Evolutionary conservation across 2,113 vertebrate species (phyloP).

Genomic region (Colius striatus): DNA sequence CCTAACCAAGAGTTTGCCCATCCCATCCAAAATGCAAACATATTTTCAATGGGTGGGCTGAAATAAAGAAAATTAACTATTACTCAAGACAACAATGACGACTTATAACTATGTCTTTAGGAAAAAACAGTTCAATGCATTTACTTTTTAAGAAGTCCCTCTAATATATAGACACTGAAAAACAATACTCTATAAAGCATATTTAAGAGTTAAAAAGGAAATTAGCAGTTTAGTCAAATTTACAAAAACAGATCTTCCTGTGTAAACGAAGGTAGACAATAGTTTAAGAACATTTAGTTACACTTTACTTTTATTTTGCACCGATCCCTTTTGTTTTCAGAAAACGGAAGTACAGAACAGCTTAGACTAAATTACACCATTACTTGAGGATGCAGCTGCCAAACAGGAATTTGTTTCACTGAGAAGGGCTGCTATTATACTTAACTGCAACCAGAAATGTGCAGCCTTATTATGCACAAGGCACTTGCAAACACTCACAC

Average conservation of each 20-base stretch:
- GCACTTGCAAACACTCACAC: not conserved
- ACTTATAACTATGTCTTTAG: not conserved
- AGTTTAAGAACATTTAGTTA: conserved; percentile 44
- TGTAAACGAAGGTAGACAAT: conserved; percentile 55
- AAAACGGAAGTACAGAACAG: conserved; percentile 48
- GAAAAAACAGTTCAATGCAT: not conserved
- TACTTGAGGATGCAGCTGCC: conserved; percentile 72
- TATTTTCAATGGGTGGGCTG: not conserved
- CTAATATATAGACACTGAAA: not conserved
- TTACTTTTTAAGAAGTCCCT: not conserved
- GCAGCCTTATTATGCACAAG: not conserved
- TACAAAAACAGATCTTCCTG: conserved; percentile 64
- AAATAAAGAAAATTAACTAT: not conserved
- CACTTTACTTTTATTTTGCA: conserved; percentile 40
- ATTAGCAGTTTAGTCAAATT: not conserved
- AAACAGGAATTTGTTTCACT: conserved; percentile 61
- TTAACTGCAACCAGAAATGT: conserved; percentile 11
- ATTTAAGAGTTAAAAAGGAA: conserved; percentile 10
- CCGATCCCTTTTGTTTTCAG: conserved; percentile 54
- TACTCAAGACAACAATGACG: not conserved
- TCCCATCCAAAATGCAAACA: not conserved
- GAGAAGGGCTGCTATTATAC: conserved; percentile 37
- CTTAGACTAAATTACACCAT: conserved; percentile 44
- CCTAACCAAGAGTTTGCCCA: not conserved
- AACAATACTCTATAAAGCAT: not conserved